Evolutionary conservation across 2,888 invertebrate genomes (phyloP).

Genomic region (Nomada ferruginata): DNA sequence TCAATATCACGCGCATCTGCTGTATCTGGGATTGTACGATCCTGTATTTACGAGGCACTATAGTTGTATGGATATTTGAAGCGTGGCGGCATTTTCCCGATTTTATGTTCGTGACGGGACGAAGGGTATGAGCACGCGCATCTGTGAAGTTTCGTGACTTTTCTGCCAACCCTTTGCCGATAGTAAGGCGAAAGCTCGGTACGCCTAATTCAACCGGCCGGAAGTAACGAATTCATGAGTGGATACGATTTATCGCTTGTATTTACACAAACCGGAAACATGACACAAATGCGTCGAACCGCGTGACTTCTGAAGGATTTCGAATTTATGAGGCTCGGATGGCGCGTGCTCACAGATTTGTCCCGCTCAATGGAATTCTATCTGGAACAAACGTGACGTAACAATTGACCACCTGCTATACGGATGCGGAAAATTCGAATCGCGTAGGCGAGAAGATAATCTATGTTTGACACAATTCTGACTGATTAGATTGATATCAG

Average conservation of each 20-base stretch:
- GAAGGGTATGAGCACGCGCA: background rate
- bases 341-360: conserved; percentile 49
- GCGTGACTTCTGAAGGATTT: conserved; percentile 56
- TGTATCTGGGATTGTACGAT: background rate
- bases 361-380: conserved; percentile 45
- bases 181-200: conserved; percentile 30
- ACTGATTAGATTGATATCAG: too few species aligned
- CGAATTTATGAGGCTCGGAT: conserved; percentile 58
- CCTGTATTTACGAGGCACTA: background rate
- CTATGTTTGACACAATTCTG: too few species aligned
- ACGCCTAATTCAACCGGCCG: conserved; percentile 73
- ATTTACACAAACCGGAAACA: conserved; percentile 79
- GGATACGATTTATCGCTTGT: conserved; percentile 79
- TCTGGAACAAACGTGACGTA: background rate
- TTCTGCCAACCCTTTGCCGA: conserved; percentile 3
- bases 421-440: too few species aligned
- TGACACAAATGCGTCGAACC: conserved; percentile 67
- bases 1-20: background rate
- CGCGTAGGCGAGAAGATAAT: too few species aligned
- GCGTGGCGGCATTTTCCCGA: background rate
- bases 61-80: background rate
- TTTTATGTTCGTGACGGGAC: conserved; percentile 15
- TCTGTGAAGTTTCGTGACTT: conserved; percentile 29
- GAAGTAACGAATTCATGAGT: conserved; percentile 81
- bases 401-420: too few species aligned